Conservation (phyloP, 2,797 vertebrate species). For the Cirrhinus mrigala region DNA sequence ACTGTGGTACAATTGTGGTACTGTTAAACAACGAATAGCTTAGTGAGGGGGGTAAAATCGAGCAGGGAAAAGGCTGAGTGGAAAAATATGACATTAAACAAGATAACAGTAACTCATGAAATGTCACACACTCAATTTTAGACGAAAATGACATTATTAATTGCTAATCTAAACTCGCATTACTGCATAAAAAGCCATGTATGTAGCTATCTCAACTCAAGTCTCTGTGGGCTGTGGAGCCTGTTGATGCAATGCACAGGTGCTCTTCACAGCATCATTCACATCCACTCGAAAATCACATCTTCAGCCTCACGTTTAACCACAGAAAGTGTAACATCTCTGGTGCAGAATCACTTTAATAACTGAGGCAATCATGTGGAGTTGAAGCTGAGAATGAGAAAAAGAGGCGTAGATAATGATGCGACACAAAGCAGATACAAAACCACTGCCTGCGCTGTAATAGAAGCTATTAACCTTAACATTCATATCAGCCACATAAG, state of each 20-base stretch:
- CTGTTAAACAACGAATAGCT: background rate
- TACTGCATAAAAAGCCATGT: background rate
- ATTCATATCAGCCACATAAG: slow-evolving; percentile 9
- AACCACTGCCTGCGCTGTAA: background rate
- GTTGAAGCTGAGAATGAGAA: slow-evolving; percentile 9
- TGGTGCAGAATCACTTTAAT: slow-evolving; percentile 11
- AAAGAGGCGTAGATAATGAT: slow-evolving; percentile 25
- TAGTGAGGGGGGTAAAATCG: background rate
- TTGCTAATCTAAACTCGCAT: slow-evolving; percentile 1
- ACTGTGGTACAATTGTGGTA: background rate
- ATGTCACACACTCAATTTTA: background rate
- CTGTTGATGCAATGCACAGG: slow-evolving; percentile 61
- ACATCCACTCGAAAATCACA: slow-evolving; percentile 33
- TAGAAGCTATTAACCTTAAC: slow-evolving; percentile 1
- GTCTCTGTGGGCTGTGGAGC: slow-evolving; percentile 27
- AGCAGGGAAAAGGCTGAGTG: background rate
- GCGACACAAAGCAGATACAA: slow-evolving; percentile 38
- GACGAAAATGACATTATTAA: background rate
- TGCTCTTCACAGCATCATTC: slow-evolving; percentile 43
- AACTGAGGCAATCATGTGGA: background rate
- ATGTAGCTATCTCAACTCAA: background rate
- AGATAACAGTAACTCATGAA: background rate
- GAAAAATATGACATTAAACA: background rate
- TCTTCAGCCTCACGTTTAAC: slow-evolving; percentile 18
- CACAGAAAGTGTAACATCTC: slow-evolving; percentile 26